Conservation (phyloP, 1,140 invertebrate species). For the Lucilia cuprina region DNA sequence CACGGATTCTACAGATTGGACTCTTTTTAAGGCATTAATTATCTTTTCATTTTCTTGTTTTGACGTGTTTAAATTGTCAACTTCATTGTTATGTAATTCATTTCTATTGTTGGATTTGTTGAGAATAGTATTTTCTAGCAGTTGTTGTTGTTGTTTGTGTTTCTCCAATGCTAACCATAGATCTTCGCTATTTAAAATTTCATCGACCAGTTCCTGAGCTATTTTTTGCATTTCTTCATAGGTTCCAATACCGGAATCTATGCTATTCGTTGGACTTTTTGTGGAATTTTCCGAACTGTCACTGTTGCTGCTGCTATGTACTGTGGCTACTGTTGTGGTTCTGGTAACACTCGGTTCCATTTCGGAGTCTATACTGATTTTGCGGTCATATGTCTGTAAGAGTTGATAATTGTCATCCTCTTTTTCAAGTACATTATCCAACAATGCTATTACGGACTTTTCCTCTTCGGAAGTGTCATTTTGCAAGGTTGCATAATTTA, state of each 20-base stretch:
- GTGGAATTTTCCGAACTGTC: slow-evolving; percentile 18
- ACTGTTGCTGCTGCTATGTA: slow-evolving; percentile 53
- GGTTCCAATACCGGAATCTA: slow-evolving; percentile 16
- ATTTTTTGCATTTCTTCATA: slow-evolving; percentile 45
- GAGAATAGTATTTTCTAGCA: not conserved
- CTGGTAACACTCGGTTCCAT: slow-evolving; percentile 56
- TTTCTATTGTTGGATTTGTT: not conserved
- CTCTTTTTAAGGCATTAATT: not conserved
- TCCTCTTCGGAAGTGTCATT: slow-evolving; percentile 45
- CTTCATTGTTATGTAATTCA: too few relatives aligned
- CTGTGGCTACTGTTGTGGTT: slow-evolving; percentile 56
- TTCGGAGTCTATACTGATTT: slow-evolving; percentile 56
- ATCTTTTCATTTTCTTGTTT: not conserved
- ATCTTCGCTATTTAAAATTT: slow-evolving; percentile 47
- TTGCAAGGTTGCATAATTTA: not conserved
- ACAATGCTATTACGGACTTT: slow-evolving; percentile 55
- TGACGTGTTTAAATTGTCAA: too few relatives aligned
- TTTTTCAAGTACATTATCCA: slow-evolving; percentile 56
- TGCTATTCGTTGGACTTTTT: slow-evolving; percentile 40
- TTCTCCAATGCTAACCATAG: slow-evolving; percentile 29
- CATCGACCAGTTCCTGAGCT: slow-evolving; percentile 49
- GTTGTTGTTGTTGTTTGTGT: not conserved
- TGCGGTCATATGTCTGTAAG: slow-evolving; percentile 46
- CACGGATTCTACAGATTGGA: slow-evolving; percentile 45
- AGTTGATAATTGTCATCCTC: slow-evolving; percentile 45